Base-by-base conservation (phyloP, 2,888 invertebrate species). In the Tyria jacobaeae region DNA sequence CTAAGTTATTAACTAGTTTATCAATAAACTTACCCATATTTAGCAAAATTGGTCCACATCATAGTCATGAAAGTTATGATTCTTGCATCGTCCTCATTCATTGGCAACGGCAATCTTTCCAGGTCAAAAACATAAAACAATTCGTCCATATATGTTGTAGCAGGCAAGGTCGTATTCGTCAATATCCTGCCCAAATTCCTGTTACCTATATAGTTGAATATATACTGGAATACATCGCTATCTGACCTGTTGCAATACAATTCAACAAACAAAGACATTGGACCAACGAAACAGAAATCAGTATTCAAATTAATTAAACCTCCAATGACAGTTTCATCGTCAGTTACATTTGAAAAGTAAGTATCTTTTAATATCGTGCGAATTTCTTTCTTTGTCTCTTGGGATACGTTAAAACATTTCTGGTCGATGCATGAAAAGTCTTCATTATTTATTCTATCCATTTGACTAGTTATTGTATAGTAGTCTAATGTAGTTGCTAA, bases 11-110 rank as follows among this genome's bases (percentile, higher is more conserved):
- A n/a, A n/a, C 27, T 27, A 48, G 48, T 5, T 48, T 2, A 17
- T 3, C 4, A 47, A 47, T 10, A 10, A 35, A 79, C 90, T 87
- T 73, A 94, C 94, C 93, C 92, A 75, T 79, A 85, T 73, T 90
- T 94, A 9, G 94, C 94, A 55, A 94, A 94, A 64, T 93, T 91
- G 0, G 93, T 90, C 94, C 94, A 94, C 91, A 94, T 89, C 83
- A 88, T 89, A 0, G 94, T 90, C 92, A 94, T 90, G 34, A 92
- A 90, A 0, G 90, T 90, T 1, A 91, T 81, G 17, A 94, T 93
- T 37, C 89, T 85, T 0, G 92, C 91, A 15, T 94, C 94, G 25
- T 89, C 86, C 49, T 92, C 91, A 39, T 88, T 87, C 86, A 94
- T 89, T 0, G 90, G 89, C 24, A 92, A 53, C 0, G 90, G 90